Evolutionary conservation across 2,797 vertebrate genomes (phyloP).

Genomic region (Acanthurus tractus): DNA sequence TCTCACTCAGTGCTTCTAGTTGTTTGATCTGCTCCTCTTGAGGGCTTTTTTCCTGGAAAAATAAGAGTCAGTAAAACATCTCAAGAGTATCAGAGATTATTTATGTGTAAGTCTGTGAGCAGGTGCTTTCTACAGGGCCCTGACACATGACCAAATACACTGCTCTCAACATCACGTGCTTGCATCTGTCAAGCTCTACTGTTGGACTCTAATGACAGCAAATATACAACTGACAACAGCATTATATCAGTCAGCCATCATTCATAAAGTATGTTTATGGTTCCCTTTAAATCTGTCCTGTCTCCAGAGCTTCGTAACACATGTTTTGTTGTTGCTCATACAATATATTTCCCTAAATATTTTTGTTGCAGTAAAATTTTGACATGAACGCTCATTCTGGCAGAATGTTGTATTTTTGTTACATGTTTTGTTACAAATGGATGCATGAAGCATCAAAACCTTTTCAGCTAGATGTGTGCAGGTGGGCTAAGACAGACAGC

Average conservation of each 20-base stretch:
- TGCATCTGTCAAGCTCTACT: not conserved
- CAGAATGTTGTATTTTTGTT: constrained; percentile 7
- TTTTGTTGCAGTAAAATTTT: not conserved
- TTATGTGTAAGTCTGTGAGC: not conserved
- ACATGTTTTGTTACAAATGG: no score
- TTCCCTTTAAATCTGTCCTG: not conserved
- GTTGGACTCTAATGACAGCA: not conserved
- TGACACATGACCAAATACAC: not conserved
- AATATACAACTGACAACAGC: not conserved
- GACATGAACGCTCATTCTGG: constrained; percentile 4
- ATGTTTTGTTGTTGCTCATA: not conserved
- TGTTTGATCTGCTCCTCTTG: constrained; percentile 24
- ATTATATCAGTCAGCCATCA: not conserved
- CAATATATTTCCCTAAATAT: not conserved
- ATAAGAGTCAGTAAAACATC: constrained; percentile 9
- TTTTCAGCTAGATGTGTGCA: no score
- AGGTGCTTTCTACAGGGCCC: not conserved
- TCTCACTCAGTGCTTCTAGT: not conserved
- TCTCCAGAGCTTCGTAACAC: not conserved
- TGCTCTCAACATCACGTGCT: no score
- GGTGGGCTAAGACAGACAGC: no score
- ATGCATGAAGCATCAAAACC: no score
- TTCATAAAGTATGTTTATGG: not conserved
- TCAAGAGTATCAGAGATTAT: constrained; percentile 2
- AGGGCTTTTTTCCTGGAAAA: not conserved